Base-by-base conservation (phyloP, 2,113 vertebrate genomes). In the Pangasianodon gigas region DNA sequence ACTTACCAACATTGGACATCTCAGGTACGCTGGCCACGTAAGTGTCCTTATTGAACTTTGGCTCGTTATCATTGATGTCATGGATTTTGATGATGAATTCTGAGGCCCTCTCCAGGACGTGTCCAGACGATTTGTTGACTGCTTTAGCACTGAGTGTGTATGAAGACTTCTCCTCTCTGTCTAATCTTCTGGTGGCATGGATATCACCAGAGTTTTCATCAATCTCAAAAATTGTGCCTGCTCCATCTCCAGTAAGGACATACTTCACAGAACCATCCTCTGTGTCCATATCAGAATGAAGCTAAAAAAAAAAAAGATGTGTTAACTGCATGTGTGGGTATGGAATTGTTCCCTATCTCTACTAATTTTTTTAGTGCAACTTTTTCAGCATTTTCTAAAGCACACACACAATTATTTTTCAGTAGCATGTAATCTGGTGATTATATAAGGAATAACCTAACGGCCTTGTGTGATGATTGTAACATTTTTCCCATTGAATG, bases 1-100 rank as follows among this genome's bases (percentile, higher is more conserved):
- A 97, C 98, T 95, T 95, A 99, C 98, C 98, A 11, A 99, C 97
- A 95, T 96, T 96, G 82, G 98, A 98, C 98, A 99, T 99, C 95
- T 99, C 98, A 4, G 98, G 97, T 89, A 99, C 96, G 48, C 94
- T 98, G 90, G 98, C 98, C 1, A 95, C 96, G 90, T 97, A 99
- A 82, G 97, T 92, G 3, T 98, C 97, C 95, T 97, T 97, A 9
- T 95, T 95, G 91, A 99, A 99, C 94, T 97, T 98, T 71, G 98
- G 98, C 85, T 96, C 98, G 44, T 99, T 99, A 95, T 99, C 98
- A 90, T 99, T 99, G 93, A 99, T 99, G 94, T 99, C 98, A 1
- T 99, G 98, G 83, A 99, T 99, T 94, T 99, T 99, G 93, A 99
- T 99, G 90, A 99, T 97, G 89, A 99, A 99, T 91, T 99, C 98